These are phyloP conservation scores for Rostratula benghalensis DNA, from an alignment of 2,113 vertebrate species.

Conservation along the genomic window DNA sequence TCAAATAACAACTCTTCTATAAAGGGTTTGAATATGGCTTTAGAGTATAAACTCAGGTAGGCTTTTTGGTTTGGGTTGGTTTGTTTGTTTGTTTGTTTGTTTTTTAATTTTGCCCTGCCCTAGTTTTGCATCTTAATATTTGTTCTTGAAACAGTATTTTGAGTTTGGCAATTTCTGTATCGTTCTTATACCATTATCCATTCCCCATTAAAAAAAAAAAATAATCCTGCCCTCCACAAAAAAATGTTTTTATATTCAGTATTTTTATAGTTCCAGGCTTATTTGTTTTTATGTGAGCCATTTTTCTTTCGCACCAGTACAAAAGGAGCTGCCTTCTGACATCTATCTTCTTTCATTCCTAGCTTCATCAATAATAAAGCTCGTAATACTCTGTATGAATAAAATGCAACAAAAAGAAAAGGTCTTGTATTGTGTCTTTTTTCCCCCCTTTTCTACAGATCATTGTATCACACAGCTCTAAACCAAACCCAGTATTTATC, in stretches of 20 bases:
- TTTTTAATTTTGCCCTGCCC: neutral
- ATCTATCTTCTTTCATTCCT: conserved; percentile 22
- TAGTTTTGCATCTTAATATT: neutral
- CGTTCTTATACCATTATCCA: neutral
- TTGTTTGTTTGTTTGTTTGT: neutral
- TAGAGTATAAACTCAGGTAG: neutral
- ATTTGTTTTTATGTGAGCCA: neutral
- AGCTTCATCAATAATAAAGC: conserved; percentile 33
- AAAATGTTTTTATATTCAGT: conserved; percentile 1
- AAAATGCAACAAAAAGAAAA: conserved; percentile 11
- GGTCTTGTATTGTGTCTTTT: neutral
- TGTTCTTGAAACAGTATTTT: neutral
- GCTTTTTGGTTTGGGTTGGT: neutral
- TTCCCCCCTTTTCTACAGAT: neutral
- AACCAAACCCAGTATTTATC: neutral
- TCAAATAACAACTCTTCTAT: neutral
- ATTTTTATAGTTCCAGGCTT: conserved; percentile 20
- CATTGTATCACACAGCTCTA: neutral
- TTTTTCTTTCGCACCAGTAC: conserved; percentile 21
- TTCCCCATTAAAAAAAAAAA: neutral
- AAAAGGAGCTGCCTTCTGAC: conserved; percentile 6
- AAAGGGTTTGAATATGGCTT: neutral
- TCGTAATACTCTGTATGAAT: neutral
- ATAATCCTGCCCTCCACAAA: neutral
- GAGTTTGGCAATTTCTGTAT: neutral